phyloP scores from a whole-genome alignment of 2,113 vertebrate species.

The Peromyscus californicus region DNA sequence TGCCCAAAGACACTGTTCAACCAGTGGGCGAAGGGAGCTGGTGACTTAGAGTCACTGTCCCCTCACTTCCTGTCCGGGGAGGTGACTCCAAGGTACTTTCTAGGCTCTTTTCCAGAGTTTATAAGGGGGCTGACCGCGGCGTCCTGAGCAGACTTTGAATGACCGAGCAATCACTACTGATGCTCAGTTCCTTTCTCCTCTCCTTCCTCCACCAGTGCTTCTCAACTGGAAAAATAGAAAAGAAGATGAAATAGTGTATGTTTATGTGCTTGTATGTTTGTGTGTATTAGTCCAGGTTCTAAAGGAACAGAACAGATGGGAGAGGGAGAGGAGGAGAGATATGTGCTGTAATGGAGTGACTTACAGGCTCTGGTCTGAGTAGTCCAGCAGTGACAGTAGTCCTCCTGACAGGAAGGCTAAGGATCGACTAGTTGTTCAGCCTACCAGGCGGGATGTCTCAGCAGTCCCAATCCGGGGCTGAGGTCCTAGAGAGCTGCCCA shows the following conservation, averaged over 20 bases:
- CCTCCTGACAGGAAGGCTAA: not conserved
- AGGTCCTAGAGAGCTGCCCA: not conserved
- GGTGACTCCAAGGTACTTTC: not conserved
- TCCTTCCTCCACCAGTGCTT: not conserved
- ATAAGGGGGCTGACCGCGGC: not conserved
- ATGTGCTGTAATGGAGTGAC: not conserved
- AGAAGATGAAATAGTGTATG: not conserved
- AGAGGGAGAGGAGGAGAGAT: not conserved
- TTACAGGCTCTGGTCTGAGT: not conserved
- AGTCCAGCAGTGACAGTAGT: not conserved
- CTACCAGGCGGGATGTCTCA: not conserved
- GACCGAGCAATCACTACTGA: no score
- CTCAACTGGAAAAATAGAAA: constrained; percentile 28
- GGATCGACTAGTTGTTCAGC: not conserved
- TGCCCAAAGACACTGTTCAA: not conserved
- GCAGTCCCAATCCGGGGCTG: no score
- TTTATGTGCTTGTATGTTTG: not conserved
- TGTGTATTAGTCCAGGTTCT: not conserved
- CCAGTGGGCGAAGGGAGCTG: not conserved
- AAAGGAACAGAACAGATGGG: not conserved
- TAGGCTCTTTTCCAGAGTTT: not conserved
- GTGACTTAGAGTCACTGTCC: not conserved
- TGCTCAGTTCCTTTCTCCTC: not conserved
- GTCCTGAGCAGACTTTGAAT: not conserved
- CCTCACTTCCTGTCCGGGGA: no score